Evolutionary conservation across 2,888 invertebrate species (phyloP).

Genomic region (Phaedon cochleariae): DNA sequence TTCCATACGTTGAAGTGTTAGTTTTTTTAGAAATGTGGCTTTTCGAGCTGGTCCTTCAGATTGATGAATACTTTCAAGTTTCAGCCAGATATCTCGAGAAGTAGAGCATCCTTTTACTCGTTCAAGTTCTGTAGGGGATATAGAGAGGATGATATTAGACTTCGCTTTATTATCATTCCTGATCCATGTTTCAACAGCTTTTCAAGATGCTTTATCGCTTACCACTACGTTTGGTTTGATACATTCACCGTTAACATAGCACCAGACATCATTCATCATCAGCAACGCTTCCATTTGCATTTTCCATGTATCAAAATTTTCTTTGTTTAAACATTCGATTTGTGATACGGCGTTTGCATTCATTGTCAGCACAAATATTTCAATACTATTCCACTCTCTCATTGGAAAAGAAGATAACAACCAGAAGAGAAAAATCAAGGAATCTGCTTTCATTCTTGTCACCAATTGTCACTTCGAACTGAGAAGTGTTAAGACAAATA

Average conservation of each 20-base stretch:
- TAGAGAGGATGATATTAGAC: slow-evolving; percentile 43
- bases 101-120: slow-evolving; percentile 49
- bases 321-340: too few relatives aligned
- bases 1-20: slow-evolving; percentile 40
- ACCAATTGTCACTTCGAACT: too few relatives aligned
- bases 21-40: slow-evolving; percentile 55
- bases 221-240: neutral
- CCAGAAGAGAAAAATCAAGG: too few relatives aligned
- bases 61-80: slow-evolving; percentile 47
- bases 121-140: slow-evolving; percentile 48
- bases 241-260: slow-evolving; percentile 28
- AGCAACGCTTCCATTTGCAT: slow-evolving; percentile 38
- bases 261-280: slow-evolving; percentile 33
- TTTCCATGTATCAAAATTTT: slow-evolving; percentile 19
- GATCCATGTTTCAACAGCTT: slow-evolving; percentile 8
- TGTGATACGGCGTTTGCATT: too few relatives aligned
- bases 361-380: too few relatives aligned
- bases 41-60: slow-evolving; percentile 58
- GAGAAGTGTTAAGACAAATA: too few relatives aligned
- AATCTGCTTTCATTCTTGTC: too few relatives aligned
- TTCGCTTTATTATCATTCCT: slow-evolving; percentile 34
- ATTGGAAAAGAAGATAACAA: too few relatives aligned
- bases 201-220: neutral
- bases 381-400: too few relatives aligned
- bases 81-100: slow-evolving; percentile 54